Evolutionary conservation across 2,888 invertebrate species (phyloP).

Genomic region (Caenorhabditis macrosperma): DNA sequence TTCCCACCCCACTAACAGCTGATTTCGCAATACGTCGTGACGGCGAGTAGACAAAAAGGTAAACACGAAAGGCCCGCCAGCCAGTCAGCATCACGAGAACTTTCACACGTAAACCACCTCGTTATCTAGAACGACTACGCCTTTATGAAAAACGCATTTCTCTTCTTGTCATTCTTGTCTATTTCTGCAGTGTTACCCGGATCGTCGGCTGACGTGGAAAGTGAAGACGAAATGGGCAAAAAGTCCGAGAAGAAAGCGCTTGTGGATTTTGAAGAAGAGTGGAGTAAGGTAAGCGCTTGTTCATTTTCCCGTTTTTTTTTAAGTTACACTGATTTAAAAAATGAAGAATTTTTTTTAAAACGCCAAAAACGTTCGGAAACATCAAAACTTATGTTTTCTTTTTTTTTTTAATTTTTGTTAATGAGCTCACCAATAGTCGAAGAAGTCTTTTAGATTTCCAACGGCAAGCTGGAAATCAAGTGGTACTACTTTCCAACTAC

Average conservation of each 20-base stretch:
- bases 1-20: slow-evolving; percentile 12
- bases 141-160: slow-evolving; percentile 37
- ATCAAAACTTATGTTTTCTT: too few species aligned
- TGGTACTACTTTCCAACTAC: slow-evolving; percentile 58
- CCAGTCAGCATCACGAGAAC: slow-evolving; percentile 36
- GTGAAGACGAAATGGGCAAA: background rate
- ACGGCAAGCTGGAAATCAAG: slow-evolving; percentile 44
- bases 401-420: too few species aligned
- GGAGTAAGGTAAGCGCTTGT: slow-evolving; percentile 42
- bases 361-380: too few species aligned
- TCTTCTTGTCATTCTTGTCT: slow-evolving; percentile 32
- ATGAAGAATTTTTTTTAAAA: too few species aligned
- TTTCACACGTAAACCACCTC: slow-evolving; percentile 48
- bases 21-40: slow-evolving; percentile 47
- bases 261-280: slow-evolving; percentile 55
- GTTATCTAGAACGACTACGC: slow-evolving; percentile 43
- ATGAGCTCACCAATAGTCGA: background rate
- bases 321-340: too few species aligned
- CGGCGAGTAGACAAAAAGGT: slow-evolving; percentile 14
- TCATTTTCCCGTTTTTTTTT: background rate
- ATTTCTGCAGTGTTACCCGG: slow-evolving; percentile 12
- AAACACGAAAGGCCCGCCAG: slow-evolving; percentile 19
- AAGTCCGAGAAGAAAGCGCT: slow-evolving; percentile 33
- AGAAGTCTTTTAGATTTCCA: slow-evolving; percentile 23
- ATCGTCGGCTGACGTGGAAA: slow-evolving; percentile 4